A percentile compares a stretch with the other conserved stretches of the same genome.
Conservation (phyloP, 2,888 invertebrate genomes). For the Andrena praecox region DNA sequence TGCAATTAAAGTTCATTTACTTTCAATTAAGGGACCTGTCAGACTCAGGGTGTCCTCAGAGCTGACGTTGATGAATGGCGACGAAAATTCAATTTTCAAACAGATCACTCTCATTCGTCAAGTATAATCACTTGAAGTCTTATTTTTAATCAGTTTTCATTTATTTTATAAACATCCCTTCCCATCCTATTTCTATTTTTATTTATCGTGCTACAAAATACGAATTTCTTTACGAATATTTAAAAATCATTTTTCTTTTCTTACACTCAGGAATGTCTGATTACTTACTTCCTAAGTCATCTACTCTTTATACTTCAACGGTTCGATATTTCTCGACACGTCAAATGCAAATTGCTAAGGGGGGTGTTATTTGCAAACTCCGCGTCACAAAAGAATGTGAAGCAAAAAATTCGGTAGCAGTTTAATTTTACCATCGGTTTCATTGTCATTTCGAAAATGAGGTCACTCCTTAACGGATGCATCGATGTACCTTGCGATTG, state of each 20-base stretch:
- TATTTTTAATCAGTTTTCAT: too few species aligned
- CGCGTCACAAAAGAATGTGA: not conserved
- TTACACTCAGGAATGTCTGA: too few species aligned
- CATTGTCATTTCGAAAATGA: constrained; percentile 37
- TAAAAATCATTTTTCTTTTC: not conserved
- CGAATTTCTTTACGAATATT: not conserved
- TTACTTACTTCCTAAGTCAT: too few species aligned
- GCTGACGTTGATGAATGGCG: not conserved
- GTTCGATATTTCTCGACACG: not conserved
- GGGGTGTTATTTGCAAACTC: not conserved
- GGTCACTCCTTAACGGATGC: constrained; percentile 36
- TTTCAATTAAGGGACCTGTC: not conserved
- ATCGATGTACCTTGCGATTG: constrained; percentile 15
- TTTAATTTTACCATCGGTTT: not conserved
- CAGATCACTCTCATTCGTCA: not conserved
- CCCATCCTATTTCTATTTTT: not conserved
- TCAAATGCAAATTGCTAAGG: not conserved
- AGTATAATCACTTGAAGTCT: too few species aligned
- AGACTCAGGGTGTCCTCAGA: not conserved
- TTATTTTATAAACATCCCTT: too few species aligned
- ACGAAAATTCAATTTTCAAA: not conserved
- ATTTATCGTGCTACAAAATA: not conserved
- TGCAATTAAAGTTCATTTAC: not conserved
- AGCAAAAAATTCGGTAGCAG: not conserved
- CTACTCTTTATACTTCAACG: too few species aligned